Base-by-base conservation (phyloP, 2,888 invertebrate species). In the Automeris io region DNA sequence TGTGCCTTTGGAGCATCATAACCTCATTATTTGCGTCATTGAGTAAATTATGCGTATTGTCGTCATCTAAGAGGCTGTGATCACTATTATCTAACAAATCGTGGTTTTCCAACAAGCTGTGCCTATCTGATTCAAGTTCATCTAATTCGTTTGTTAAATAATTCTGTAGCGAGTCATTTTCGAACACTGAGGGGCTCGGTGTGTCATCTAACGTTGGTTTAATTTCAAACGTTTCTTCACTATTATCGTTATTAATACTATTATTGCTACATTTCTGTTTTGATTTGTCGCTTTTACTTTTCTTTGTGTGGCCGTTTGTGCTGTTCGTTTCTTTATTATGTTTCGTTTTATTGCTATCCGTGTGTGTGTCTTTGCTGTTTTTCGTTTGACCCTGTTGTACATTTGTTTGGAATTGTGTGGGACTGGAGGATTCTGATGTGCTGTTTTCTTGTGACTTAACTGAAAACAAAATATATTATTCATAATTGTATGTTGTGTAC, bases 371-470 rank as follows among this genome's bases (percentile, higher is more conserved):
- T 74, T 87, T 87, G 65, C 74, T 80, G 49, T 55, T 61, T 70
- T 73, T 80, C 47, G 67, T 73, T 87, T 88, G 74, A 77, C 88
- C 66, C 77, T 86, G 76, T 61, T 49, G 53, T 61, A 63, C 39
- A 29, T 29, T 34, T 3, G 53, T 42, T 57, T 60, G 54, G 47
- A 62, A 50, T 65, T 71, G 74, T 56, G 76, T 79, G 56, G 82
- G 81, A 74, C 83, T 86, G 71, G 77, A 82, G 41, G 80, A 78
- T 75, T 81, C 82, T 78, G 86, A 80, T 65, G 79, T 80, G 69
- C 80, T 78, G 63, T 83, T 85, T 78, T 85, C 83, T 79, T 86
- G 83, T 85, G 78, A 78, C 66, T 82, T 81, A 62, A 66, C 83
- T 86, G 74, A 70, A 70, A 29, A 53, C 32, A 39, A 37, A 18